Conservation (phyloP, 2,113 vertebrate genomes). For the Alces alces region DNA sequence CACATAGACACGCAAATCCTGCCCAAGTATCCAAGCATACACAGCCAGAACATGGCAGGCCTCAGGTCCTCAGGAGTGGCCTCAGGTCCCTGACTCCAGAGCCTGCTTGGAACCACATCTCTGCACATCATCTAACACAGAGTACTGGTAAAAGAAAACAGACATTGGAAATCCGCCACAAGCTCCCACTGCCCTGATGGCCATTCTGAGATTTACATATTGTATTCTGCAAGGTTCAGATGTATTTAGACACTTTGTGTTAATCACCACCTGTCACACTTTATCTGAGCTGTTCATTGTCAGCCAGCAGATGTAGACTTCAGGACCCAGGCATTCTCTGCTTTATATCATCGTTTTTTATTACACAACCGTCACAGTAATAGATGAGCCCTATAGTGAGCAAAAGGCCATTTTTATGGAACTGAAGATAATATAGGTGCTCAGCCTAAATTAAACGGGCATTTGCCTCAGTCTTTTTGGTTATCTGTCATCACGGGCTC, state of each 20-base stretch:
- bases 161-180: background rate
- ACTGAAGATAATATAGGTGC: background rate
- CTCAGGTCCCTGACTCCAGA: background rate
- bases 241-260: background rate
- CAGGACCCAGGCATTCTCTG: background rate
- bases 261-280: conserved; percentile 35
- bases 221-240: background rate
- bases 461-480: background rate
- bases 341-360: conserved; percentile 1
- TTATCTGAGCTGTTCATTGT: conserved; percentile 31
- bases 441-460: background rate
- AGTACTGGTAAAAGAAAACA: background rate
- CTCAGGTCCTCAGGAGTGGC: background rate
- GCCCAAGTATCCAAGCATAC: background rate
- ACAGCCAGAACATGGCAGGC: background rate
- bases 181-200: background rate
- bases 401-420: background rate
- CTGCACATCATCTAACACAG: background rate
- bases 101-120: background rate
- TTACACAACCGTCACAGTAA: background rate
- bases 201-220: background rate
- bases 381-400: background rate
- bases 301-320: background rate
- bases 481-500: background rate
- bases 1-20: background rate